Base-by-base conservation (phyloP, 64 coral and sea anemone genomes). In the Montipora sp. region DNA sequence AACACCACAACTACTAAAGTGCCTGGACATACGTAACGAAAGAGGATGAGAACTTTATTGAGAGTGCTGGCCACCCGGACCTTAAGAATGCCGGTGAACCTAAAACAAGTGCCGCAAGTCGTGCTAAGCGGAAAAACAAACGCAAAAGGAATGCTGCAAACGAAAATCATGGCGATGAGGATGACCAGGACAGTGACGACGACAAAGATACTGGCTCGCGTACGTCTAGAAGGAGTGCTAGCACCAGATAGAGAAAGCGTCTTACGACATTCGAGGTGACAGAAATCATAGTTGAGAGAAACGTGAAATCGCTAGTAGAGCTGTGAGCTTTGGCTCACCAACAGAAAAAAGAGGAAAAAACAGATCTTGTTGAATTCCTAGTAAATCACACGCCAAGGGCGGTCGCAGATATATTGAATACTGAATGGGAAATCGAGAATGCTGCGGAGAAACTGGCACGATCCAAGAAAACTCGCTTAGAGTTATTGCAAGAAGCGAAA, bases 281-380 rank as follows among this genome's bases (percentile, higher is more conserved):
- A 21, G 72, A 12, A 75, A 75, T 75, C 21, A 75, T 75, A 75
- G 72, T 75, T 75, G 72, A 75, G 72, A 75, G 23, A 74, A 23
- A 19, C 11, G 18, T 67, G 18, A 67, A 67, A 67, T 67, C 3
- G 11, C 13, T 67, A 4, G 18, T 67, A 67, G 18, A 67, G 3
- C 11, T 67, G 11, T 12, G 14, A 19, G 63, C 63, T 19, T 67
- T 67, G 18, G 63, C 63, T 67, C 63, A 18, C 63, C 63, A 19
- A 67, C 63, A 67, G 18, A 67, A 67, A 19, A 67, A 23, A 20
- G 71, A 74, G 67, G 67, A 4, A 14, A 70, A 70, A 70, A 70
- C 67, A 19, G 67, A 71, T 18, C 1, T 71, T 11, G 67, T 18
- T 18, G 11, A 71, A 71, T 71, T 71, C 15, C 10, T 71, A 14